A percentile compares a stretch with the other conserved stretches of the same genome.
phyloP scores from a whole-genome alignment of 1,140 invertebrate species.

The Amyelois transitella region DNA sequence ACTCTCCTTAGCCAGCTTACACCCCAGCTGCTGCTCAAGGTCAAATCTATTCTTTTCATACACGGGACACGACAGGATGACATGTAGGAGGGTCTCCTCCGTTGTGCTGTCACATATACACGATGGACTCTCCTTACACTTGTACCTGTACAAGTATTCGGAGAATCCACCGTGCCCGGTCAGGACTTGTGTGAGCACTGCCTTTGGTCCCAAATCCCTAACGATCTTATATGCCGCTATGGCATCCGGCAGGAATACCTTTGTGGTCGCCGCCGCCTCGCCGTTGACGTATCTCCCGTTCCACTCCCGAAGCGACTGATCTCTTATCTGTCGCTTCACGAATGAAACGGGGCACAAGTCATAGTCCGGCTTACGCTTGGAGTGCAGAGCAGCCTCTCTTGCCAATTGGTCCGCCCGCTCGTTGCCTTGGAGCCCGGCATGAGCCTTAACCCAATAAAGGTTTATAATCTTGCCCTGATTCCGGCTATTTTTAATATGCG shows the following conservation, averaged over 20 bases:
- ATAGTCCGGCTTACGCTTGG: conserved; percentile 9
- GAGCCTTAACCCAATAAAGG: conserved; percentile 23
- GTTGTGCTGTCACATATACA: neutral
- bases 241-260: neutral
- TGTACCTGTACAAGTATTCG: neutral
- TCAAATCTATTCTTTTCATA: neutral
- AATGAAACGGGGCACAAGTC: conserved; percentile 16
- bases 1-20: too few relatives aligned
- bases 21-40: too few relatives aligned
- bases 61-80: neutral
- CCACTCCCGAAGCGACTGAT: conserved; percentile 12
- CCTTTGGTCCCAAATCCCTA: neutral
- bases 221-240: neutral
- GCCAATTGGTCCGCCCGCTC: conserved; percentile 15
- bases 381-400: conserved; percentile 11
- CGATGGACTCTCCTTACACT: neutral
- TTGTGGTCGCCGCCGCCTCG: neutral
- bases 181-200: neutral
- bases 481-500: neutral
- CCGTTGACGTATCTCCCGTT: conserved; percentile 6
- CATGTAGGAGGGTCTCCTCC: neutral
- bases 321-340: conserved; percentile 9
- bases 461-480: conserved; percentile 4
- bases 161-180: conserved; percentile 3
- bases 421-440: conserved; percentile 10